Base-by-base conservation (phyloP, 2,888 invertebrate genomes). In the Timandra comae region DNA sequence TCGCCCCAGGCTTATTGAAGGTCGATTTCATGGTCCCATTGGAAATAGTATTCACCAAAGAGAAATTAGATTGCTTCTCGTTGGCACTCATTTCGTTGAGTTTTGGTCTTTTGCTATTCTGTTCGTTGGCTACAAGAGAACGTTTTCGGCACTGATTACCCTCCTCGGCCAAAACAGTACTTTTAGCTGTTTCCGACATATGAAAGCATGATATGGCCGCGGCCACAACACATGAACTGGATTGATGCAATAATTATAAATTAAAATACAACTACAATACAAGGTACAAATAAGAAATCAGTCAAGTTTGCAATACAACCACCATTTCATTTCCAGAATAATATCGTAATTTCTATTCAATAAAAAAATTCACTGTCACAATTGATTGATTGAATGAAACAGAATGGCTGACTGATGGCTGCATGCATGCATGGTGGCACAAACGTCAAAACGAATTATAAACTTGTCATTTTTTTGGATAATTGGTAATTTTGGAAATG, bases 1-100 rank as follows among this genome's bases (percentile, higher is more conserved):
- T 62, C 41, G 95, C 91, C 39, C 95, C 94, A 20, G 95, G 94
- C 76, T 97, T 94, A 73, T 79, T 88, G 88, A 80, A 74, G 7
- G 79, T 65, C 60, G 71, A 58, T 55, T 84, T 86, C 27, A 79
- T 49, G 30, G 79, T 60, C 42, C 79, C 81, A 60, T 84, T 82
- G 3, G 76, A 54, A 52, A 66, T 88, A 25, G 87, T 75, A 41
- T 86, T 80, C 39, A 90, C 70, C 52, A 89, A 88, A 29, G 93
- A 93, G 75, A 93, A 92, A 81, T 93, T 93, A 13, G 91, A 89
- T 75, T 90, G 87, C 69, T 91, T 91, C 59, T 89, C 86, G 64
- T 80, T 88, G 73, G 87, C 88, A 87, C 87, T 89, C 85, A 89
- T 89, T 63, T 88, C 88, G 68, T 87, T 87, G 44, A 86, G 76